Base-by-base conservation (phyloP, 2,113 vertebrate genomes). In the Vombatus ursinus region DNA sequence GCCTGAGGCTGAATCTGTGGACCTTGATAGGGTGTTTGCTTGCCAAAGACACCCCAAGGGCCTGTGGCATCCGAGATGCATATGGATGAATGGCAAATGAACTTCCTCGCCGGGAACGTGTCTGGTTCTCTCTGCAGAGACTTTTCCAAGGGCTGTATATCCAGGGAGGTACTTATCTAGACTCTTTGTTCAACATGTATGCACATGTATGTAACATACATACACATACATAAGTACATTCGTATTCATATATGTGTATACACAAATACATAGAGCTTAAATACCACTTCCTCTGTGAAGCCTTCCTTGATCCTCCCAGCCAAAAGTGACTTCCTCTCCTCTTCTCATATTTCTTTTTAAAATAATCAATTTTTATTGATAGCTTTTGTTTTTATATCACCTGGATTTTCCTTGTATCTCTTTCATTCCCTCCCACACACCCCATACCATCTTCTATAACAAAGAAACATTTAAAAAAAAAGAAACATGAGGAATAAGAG, bases 301-400 rank as follows among this genome's bases (percentile, higher is more conserved):
- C 23, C 77, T 96, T 96, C 94, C 93, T 53, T 96, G 25, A 94
- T 94, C 26, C 92, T 93, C 25, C 12, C 9, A 94, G 84, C 11
- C 44, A 92, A 53, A 91, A 6, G 93, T 95, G 6, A 19, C 3
- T 3, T 19, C 31, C 37, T 37, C 4, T 77, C 31, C 61, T n/a
- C 10, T 37, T 14, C 57, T 68, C 57, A 68, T 68, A 37, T n/a
- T 77, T 77, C 61, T 77, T 77, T 77, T 77, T n/a, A 6, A 77
- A 16, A 16, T 16, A 10, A 57, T 37, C 19, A 14, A 77, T 77
- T 77, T 68, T 77, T 77, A 77, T 77, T 68, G 57, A 3, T 68
- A 68, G 37, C 28, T 68, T 77, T 77, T 77, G 16, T 77, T n/a
- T 77, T 77, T n/a, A 77, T 1, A 77, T n/a, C 37, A n/a, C 14